Evolutionary conservation across 1,140 invertebrate species (phyloP).

Genomic region (Uloborus diversus): DNA sequence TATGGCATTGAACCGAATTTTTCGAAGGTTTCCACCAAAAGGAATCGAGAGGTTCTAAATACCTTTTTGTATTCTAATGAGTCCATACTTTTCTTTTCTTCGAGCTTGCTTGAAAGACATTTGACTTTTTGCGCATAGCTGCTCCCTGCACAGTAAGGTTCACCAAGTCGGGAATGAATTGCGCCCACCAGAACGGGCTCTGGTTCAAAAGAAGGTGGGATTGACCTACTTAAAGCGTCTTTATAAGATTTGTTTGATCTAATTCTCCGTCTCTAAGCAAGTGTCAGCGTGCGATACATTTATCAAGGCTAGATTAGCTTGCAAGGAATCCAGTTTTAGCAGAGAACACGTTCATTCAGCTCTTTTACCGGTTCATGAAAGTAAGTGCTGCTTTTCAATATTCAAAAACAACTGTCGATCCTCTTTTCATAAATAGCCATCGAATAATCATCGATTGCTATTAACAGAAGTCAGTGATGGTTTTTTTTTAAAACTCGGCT

Average conservation of each 20-base stretch:
- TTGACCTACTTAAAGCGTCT: conserved; percentile 50
- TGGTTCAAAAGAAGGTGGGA: conserved; percentile 51
- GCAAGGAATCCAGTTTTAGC: not conserved
- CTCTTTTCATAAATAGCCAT: too few relatives aligned
- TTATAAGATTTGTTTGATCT: conserved; percentile 49
- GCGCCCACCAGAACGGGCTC: conserved; percentile 8
- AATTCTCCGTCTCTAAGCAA: conserved; percentile 27
- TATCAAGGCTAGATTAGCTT: conserved; percentile 5
- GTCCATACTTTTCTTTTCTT: conserved; percentile 9
- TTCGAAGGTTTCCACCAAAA: conserved; percentile 22
- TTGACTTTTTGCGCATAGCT: conserved; percentile 35
- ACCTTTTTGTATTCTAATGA: conserved; percentile 17
- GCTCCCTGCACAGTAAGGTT: conserved; percentile 29
- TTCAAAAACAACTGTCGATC: not conserved
- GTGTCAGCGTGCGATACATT: conserved; percentile 23
- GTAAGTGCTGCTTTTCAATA: not conserved
- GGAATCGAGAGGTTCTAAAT: conserved; percentile 14
- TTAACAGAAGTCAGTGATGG: too few relatives aligned
- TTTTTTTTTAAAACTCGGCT: too few relatives aligned
- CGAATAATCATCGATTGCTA: too few relatives aligned
- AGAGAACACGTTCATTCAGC: not conserved
- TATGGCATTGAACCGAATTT: conserved; percentile 28
- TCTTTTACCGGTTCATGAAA: not conserved
- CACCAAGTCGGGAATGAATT: conserved; percentile 34
- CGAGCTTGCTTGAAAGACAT: conserved; percentile 13